A percentile compares a stretch with the other conserved stretches of the same genome.
Conservation (phyloP, 2,797 vertebrate genomes). For the Caiman crocodilus region DNA sequence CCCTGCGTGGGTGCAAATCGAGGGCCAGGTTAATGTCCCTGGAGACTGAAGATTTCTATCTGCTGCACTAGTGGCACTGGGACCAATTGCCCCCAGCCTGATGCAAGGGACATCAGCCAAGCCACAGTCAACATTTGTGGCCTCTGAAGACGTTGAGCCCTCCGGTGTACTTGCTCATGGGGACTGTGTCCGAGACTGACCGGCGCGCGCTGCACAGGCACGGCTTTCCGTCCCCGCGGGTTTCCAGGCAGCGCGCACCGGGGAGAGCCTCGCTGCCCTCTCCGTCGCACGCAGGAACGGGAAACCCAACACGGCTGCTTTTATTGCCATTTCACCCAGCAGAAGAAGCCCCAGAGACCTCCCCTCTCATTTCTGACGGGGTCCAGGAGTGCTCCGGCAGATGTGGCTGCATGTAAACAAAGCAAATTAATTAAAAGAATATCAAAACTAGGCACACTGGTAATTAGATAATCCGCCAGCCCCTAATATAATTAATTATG, state of each 20-base stretch:
- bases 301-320: not conserved
- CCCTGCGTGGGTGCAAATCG: not conserved
- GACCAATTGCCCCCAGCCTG: not conserved
- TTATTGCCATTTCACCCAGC: not conserved
- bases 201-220: not conserved
- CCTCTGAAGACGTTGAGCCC: not conserved
- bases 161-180: not conserved
- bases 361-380: not conserved
- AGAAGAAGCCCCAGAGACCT: not conserved
- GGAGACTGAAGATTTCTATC: not conserved
- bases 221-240: not conserved
- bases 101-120: not conserved
- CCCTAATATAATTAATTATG: slow-evolving; percentile 57
- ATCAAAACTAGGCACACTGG: slow-evolving; percentile 45
- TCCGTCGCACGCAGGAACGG: not conserved
- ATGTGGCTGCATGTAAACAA: slow-evolving; percentile 48
- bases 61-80: too few species aligned
- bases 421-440: slow-evolving; percentile 66
- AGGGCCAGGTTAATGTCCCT: not conserved
- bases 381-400: not conserved
- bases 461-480: slow-evolving; percentile 63
- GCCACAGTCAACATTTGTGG: not conserved
- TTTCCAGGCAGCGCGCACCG: not conserved
- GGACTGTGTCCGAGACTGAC: not conserved
- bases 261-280: not conserved